These are phyloP conservation scores for Molossus alvarezi DNA, from an alignment of 2,797 vertebrate genomes.

Conservation along the genomic window DNA sequence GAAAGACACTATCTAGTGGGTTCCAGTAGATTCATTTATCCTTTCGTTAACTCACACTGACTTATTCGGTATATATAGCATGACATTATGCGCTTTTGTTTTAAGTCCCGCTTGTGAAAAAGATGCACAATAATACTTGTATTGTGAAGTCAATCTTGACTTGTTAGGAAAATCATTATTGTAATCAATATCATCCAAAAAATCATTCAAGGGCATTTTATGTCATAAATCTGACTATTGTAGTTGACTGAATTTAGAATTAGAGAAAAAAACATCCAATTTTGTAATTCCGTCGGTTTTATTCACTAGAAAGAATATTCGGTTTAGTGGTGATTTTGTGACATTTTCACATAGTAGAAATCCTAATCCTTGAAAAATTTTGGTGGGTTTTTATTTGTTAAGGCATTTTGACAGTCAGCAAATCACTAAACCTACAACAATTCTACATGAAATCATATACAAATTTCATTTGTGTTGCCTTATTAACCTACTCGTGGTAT, in stretches of 20 bases:
- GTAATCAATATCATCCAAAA: slow-evolving; percentile 62
- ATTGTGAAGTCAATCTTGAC: slow-evolving; percentile 62
- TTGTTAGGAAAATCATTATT: slow-evolving; percentile 70
- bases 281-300: slow-evolving; percentile 54
- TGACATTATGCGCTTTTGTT: slow-evolving; percentile 62
- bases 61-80: slow-evolving; percentile 9
- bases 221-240: neutral
- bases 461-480: neutral
- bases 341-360: slow-evolving; percentile 49
- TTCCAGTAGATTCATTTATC: slow-evolving; percentile 47
- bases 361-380: slow-evolving; percentile 44
- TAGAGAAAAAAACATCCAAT: neutral
- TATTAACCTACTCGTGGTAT: neutral
- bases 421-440: slow-evolving; percentile 3
- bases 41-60: slow-evolving; percentile 53
- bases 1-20: neutral
- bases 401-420: slow-evolving; percentile 27
- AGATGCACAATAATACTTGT: neutral
- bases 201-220: slow-evolving; percentile 37
- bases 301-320: neutral
- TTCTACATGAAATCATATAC: neutral
- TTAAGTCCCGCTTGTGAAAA: slow-evolving; percentile 56
- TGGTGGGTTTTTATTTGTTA: slow-evolving; percentile 52
- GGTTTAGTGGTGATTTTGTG: neutral
- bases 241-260: slow-evolving; percentile 58